phyloP scores from a whole-genome alignment of 2,113 vertebrate species.

The Pionites leucogaster region DNA sequence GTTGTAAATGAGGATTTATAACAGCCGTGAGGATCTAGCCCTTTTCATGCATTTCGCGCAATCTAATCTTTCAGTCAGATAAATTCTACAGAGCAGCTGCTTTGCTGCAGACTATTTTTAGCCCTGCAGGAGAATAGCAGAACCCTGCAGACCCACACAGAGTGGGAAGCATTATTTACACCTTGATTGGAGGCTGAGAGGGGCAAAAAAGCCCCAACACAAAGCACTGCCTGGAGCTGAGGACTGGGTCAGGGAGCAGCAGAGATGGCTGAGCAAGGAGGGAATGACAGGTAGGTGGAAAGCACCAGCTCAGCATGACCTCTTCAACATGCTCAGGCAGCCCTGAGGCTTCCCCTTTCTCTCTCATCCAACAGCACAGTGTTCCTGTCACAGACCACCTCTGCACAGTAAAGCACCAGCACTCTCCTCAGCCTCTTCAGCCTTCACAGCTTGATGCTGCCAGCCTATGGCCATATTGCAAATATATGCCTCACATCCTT shows the following conservation, averaged over 20 bases:
- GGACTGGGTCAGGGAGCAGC: background rate
- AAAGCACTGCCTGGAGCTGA: background rate
- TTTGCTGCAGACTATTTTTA: slow-evolving; percentile 14
- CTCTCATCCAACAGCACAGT: background rate
- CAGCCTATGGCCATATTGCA: background rate
- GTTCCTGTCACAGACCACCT: background rate
- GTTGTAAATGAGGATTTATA: slow-evolving; percentile 53
- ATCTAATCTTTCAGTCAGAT: slow-evolving; percentile 7
- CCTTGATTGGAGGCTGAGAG: background rate
- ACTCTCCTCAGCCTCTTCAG: background rate
- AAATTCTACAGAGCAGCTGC: slow-evolving; percentile 2
- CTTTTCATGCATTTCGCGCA: background rate
- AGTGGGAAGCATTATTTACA: background rate
- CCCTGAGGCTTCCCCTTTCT: background rate
- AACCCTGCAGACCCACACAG: background rate
- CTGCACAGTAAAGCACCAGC: background rate
- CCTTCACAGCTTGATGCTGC: background rate
- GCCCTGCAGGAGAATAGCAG: background rate
- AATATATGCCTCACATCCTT: background rate
- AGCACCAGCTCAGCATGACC: background rate
- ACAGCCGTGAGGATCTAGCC: background rate
- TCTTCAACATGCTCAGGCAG: background rate
- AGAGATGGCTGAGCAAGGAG: background rate
- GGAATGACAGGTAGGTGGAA: background rate
- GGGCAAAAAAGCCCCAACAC: background rate